phyloP scores from a whole-genome alignment of 1,140 invertebrate genomes.

The Drosophila ananassae region DNA sequence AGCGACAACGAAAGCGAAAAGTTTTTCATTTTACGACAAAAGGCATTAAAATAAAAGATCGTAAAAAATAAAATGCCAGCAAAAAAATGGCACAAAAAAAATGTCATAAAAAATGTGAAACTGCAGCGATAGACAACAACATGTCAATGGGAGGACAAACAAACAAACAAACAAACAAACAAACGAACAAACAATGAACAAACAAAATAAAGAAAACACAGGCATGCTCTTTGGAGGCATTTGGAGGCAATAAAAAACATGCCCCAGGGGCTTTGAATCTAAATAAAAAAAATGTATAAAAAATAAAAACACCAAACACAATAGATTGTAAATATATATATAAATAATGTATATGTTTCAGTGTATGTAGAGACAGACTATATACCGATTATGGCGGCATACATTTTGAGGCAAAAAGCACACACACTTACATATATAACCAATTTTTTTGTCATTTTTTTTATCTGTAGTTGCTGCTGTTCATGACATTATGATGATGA shows the following conservation, averaged over 20 bases:
- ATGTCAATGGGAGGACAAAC: conserved; percentile 9
- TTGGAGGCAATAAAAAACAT: conserved; percentile 13
- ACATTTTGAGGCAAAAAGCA: not conserved
- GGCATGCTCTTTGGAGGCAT: conserved; percentile 1
- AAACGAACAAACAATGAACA: conserved; percentile 12
- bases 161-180: conserved; percentile 15
- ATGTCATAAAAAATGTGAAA: conserved; percentile 9
- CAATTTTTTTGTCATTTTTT: not conserved
- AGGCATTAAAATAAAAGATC: conserved; percentile 68
- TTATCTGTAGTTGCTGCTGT: not conserved
- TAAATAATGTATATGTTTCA: not conserved
- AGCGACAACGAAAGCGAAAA: conserved; percentile 30
- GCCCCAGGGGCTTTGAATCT: not conserved
- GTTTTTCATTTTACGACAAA: conserved; percentile 62
- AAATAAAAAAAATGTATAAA: no score
- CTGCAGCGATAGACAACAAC: conserved; percentile 35
- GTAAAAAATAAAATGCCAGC: conserved; percentile 46
- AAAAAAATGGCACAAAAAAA: conserved; percentile 16
- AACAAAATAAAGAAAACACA: conserved; percentile 9
- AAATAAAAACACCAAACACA: not conserved
- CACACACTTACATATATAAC: not conserved
- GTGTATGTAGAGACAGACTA: not conserved
- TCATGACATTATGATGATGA: not conserved
- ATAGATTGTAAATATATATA: conserved; percentile 1
- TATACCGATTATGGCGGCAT: not conserved